Evolutionary conservation across 2,113 vertebrate species (phyloP).

Genomic region (Spea multiplicata): DNA sequence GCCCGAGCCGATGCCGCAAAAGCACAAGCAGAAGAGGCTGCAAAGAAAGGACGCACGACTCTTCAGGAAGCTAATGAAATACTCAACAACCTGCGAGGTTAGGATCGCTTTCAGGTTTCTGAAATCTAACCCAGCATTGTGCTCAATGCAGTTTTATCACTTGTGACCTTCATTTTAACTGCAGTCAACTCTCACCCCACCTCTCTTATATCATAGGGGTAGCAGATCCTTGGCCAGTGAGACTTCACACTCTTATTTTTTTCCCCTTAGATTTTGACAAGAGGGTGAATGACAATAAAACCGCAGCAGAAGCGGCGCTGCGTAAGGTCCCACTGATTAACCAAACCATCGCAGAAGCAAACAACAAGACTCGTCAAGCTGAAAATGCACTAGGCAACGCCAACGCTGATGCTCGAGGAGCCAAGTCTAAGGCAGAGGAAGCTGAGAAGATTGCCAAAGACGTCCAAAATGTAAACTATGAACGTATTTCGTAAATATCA

Average conservation of each 20-base stretch:
- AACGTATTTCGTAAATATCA: neutral
- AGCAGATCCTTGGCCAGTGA: too few relatives aligned
- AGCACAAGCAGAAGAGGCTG: constrained; percentile 89
- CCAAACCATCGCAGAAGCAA: constrained; percentile 82
- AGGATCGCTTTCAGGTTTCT: neutral
- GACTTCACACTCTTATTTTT: neutral
- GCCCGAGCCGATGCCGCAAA: constrained; percentile 94
- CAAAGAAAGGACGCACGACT: constrained; percentile 82
- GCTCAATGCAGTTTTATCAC: too few relatives aligned
- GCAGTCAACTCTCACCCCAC: too few relatives aligned
- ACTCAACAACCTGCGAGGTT: constrained; percentile 87
- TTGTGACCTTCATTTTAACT: too few relatives aligned
- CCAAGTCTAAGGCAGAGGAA: constrained; percentile 81
- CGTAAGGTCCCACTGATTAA: constrained; percentile 85
- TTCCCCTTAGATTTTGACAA: constrained; percentile 81
- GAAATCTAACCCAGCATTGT: too few relatives aligned
- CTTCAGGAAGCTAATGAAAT: constrained; percentile 87
- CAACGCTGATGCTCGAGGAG: constrained; percentile 77
- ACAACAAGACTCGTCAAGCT: constrained; percentile 82
- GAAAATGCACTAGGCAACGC: constrained; percentile 83
- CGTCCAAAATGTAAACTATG: constrained; percentile 78
- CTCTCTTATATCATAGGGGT: too few relatives aligned
- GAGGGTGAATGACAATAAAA: constrained; percentile 95
- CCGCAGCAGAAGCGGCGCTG: constrained; percentile 87
- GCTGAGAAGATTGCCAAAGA: constrained; percentile 81